A percentile compares a stretch with the other conserved stretches of the same genome.
These are phyloP conservation scores for Ommatoiulus sabulosus DNA, from an alignment of 2,888 invertebrate genomes.

Conservation along the genomic window DNA sequence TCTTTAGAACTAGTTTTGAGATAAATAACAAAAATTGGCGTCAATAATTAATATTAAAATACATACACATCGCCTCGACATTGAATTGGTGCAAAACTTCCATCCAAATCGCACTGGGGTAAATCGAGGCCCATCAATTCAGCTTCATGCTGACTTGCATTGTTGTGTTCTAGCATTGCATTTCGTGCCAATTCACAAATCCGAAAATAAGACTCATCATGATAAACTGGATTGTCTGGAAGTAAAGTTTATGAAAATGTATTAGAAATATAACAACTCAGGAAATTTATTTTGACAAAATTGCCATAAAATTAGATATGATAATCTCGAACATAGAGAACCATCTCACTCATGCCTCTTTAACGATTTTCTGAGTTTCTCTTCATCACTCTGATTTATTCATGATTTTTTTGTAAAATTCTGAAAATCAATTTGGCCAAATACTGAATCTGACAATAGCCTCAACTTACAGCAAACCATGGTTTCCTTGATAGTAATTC, in stretches of 20 bases:
- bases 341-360: background rate
- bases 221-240: conserved; percentile 55
- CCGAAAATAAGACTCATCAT: conserved; percentile 52
- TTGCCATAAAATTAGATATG: background rate
- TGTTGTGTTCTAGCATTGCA: conserved; percentile 64
- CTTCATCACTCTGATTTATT: background rate
- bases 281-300: background rate
- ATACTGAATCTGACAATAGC: background rate
- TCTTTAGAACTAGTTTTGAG: too few species aligned
- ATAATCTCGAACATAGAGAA: background rate
- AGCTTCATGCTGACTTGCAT: conserved; percentile 64
- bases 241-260: background rate
- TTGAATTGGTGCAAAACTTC: conserved; percentile 70
- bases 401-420: too few species aligned
- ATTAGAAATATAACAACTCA: background rate
- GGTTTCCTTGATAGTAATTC: conserved; percentile 48
- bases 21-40: background rate
- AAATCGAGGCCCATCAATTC: conserved; percentile 66
- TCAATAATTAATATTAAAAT: conserved; percentile 58
- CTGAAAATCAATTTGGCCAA: background rate
- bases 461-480: conserved; percentile 56
- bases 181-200: conserved; percentile 60
- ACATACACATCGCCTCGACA: conserved; percentile 67
- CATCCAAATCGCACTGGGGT: conserved; percentile 71
- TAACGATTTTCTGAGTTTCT: background rate